Evolutionary conservation across 2,797 vertebrate species (phyloP).

Genomic region (Pangasius macronema): DNA sequence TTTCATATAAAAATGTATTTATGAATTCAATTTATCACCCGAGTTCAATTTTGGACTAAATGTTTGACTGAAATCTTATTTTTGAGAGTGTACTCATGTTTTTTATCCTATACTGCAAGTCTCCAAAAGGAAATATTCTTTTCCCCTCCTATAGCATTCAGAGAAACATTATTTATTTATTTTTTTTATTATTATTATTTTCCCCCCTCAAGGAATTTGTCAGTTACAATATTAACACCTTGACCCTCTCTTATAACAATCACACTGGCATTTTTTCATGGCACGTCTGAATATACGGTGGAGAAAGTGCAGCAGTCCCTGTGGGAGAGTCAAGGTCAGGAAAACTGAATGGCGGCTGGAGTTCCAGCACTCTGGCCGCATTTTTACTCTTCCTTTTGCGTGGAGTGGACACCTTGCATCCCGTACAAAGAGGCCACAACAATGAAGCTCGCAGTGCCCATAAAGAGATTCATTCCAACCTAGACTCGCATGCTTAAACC

Average conservation of each 20-base stretch:
- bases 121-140: neutral
- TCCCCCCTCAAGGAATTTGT: neutral
- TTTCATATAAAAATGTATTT: neutral
- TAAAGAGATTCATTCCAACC: conserved; percentile 67
- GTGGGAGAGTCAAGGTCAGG: conserved; percentile 18
- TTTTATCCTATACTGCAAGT: neutral
- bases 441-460: conserved; percentile 69
- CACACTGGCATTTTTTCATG: neutral
- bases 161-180: neutral
- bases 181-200: too few relatives aligned
- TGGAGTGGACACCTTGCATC: conserved; percentile 57
- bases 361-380: conserved; percentile 14
- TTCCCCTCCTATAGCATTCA: neutral
- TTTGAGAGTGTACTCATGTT: neutral
- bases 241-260: conserved; percentile 4
- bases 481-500: conserved; percentile 67
- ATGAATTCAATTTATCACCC: neutral
- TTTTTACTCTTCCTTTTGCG: conserved; percentile 63
- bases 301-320: conserved; percentile 8
- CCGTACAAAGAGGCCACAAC: conserved; percentile 59
- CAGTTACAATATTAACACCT: neutral
- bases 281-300: neutral
- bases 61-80: neutral
- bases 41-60: neutral
- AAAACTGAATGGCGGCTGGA: conserved; percentile 1